Evolutionary conservation across 2,797 vertebrate genomes (phyloP).

Genomic region (Rhinichthys osculus): DNA sequence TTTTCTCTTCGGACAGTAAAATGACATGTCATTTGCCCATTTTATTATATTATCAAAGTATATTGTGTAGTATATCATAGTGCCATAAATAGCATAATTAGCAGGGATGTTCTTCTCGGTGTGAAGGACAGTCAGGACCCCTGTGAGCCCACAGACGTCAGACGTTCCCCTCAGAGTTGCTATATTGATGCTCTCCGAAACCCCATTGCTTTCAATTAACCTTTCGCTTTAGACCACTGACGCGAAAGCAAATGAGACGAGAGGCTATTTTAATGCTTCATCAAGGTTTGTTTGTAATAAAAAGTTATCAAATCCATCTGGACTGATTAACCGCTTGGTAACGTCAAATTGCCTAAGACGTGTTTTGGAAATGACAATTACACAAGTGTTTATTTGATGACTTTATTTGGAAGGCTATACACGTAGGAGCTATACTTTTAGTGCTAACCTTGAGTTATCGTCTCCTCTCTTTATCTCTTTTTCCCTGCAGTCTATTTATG

Average conservation of each 20-base stretch:
- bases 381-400: background rate
- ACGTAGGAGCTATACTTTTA: background rate
- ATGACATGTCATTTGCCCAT: background rate
- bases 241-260: constrained; percentile 10
- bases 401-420: background rate
- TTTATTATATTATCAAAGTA: background rate
- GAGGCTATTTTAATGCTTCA: background rate
- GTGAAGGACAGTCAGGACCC: constrained; percentile 17
- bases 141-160: constrained; percentile 14
- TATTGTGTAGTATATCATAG: background rate
- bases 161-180: background rate
- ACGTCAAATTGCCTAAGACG: background rate
- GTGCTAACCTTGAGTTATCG: background rate
- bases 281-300: background rate
- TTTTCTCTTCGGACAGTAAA: background rate
- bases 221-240: constrained; percentile 30
- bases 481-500: background rate
- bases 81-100: background rate
- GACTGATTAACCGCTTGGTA: background rate
- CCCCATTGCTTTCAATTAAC: constrained; percentile 40
- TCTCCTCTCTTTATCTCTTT: background rate
- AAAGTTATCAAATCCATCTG: background rate
- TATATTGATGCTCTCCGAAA: constrained; percentile 3
- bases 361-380: constrained; percentile 17
- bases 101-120: background rate